phyloP scores from a whole-genome alignment of 2,113 vertebrate species.

The Chloroceryle aenea region DNA sequence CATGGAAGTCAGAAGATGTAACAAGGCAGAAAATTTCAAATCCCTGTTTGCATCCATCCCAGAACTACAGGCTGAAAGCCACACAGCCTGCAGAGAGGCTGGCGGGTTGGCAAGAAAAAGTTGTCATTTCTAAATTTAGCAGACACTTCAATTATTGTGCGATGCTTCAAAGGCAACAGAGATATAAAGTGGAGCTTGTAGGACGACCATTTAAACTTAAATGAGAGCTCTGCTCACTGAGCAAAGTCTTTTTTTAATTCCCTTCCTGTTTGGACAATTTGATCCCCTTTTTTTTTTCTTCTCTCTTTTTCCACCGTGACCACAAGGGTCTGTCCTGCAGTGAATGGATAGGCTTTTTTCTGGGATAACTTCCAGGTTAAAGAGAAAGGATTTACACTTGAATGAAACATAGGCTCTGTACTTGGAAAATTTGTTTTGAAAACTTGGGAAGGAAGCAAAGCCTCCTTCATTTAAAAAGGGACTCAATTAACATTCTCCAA shows the following conservation, averaged over 20 bases:
- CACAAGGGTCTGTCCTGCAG: slow-evolving; percentile 20
- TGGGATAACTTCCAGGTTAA: slow-evolving; percentile 68
- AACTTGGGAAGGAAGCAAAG: slow-evolving; percentile 67
- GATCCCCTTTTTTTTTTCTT: not conserved
- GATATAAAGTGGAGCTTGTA: not conserved
- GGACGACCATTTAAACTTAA: not conserved
- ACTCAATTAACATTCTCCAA: slow-evolving; percentile 60
- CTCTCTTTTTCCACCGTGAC: not conserved
- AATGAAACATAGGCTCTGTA: slow-evolving; percentile 58
- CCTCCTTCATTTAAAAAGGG: slow-evolving; percentile 42
- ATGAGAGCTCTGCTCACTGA: not conserved
- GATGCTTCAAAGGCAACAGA: slow-evolving; percentile 20
- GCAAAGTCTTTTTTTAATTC: not conserved
- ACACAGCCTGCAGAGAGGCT: not conserved
- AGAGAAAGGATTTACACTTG: slow-evolving; percentile 68
- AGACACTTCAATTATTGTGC: not conserved
- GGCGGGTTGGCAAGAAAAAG: not conserved
- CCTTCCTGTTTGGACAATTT: slow-evolving; percentile 51
- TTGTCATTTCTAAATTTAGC: slow-evolving; percentile 37
- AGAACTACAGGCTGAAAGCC: not conserved
- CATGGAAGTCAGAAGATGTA: not conserved
- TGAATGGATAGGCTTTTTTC: slow-evolving; percentile 51
- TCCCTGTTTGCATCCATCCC: not conserved
- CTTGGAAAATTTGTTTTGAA: slow-evolving; percentile 65
- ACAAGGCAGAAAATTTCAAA: not conserved